phyloP scores from a whole-genome alignment of 64 coral and sea anemone species.

The Orbicella faveolata region DNA sequence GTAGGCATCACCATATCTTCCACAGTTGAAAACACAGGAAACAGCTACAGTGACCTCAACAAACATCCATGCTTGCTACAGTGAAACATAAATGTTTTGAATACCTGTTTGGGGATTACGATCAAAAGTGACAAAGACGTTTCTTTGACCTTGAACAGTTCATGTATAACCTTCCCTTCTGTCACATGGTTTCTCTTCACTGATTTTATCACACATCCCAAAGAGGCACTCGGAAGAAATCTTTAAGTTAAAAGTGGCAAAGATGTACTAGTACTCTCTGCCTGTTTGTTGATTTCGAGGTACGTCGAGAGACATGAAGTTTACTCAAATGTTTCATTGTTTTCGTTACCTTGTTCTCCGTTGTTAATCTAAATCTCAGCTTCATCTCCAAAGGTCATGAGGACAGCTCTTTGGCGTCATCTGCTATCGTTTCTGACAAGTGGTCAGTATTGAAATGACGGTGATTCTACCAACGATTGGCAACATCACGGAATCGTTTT shows the following conservation, averaged over 20 bases:
- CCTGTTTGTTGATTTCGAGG: neutral
- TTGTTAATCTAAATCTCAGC: constrained; percentile 51
- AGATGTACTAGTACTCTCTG: neutral
- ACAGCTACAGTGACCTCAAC: constrained; percentile 25
- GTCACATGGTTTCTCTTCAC: constrained; percentile 16
- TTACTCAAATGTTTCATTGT: constrained; percentile 33
- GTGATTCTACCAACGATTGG: constrained; percentile 20
- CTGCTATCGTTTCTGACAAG: constrained; percentile 49
- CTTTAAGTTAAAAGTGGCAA: neutral
- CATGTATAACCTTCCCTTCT: neutral
- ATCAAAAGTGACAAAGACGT: constrained; percentile 41
- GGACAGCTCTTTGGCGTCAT: constrained; percentile 52
- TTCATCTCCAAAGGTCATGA: constrained; percentile 40
- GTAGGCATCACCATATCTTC: neutral
- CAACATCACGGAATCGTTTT: constrained; percentile 39
- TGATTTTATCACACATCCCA: constrained; percentile 31
- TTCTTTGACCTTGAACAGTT: constrained; percentile 24
- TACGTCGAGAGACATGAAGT: neutral
- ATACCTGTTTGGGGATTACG: constrained; percentile 38
- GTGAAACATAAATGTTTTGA: constrained; percentile 40
- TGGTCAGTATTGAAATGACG: constrained; percentile 34
- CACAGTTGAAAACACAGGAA: constrained; percentile 29
- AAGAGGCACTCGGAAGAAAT: neutral
- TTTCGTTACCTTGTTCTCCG: constrained; percentile 32
- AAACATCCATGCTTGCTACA: constrained; percentile 29